Conservation (phyloP, 2,113 vertebrate species). For the Takifugu flavidus region DNA sequence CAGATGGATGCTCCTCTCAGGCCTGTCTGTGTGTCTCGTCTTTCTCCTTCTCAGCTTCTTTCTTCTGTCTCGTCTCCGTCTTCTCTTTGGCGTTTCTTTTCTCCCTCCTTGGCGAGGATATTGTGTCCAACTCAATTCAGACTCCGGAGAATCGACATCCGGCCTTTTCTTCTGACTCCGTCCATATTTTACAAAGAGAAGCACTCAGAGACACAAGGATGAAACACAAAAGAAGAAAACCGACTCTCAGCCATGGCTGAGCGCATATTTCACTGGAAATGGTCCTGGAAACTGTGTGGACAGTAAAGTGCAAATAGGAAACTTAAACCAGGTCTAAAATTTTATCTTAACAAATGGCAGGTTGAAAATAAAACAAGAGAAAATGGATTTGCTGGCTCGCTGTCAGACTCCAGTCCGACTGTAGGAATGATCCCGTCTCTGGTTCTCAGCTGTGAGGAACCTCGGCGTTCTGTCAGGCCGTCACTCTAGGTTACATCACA, state of each 20-base stretch:
- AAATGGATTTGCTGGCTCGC: too few relatives aligned
- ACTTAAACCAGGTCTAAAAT: too few relatives aligned
- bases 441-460: background rate
- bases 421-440: too few relatives aligned
- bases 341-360: too few relatives aligned
- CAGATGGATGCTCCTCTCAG: conserved; percentile 34
- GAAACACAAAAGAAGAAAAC: background rate
- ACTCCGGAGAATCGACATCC: conserved; percentile 11
- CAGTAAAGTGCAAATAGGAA: too few relatives aligned
- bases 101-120: conserved; percentile 5
- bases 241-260: too few relatives aligned
- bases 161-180: conserved; percentile 5
- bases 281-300: too few relatives aligned
- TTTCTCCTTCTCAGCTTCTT: conserved; percentile 19
- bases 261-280: too few relatives aligned
- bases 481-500: conserved; percentile 30
- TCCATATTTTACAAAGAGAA: conserved; percentile 1
- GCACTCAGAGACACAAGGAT: background rate
- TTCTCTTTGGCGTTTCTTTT: background rate
- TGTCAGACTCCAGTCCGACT: too few relatives aligned
- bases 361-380: too few relatives aligned
- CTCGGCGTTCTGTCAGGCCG: conserved; percentile 13
- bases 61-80: conserved; percentile 1
- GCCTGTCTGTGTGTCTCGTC: conserved; percentile 19
- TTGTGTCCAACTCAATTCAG: conserved; percentile 16